Evolutionary conservation across 2,888 invertebrate species (phyloP), one percentile per base, ranked within the genome.

Genomic region (Platynereis dumerilii): DNA sequence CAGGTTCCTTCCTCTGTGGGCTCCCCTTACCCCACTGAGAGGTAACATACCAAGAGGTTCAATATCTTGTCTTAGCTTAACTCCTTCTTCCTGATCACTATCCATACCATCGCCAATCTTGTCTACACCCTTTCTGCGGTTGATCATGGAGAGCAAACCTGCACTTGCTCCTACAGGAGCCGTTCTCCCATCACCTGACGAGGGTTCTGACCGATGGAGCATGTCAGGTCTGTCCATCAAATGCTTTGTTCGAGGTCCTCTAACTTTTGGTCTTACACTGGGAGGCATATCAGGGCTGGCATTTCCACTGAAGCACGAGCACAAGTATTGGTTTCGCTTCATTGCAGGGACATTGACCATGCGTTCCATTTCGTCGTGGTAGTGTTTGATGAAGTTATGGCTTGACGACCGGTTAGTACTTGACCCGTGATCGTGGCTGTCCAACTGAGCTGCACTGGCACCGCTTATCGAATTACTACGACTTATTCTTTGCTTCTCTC

Each of bases 61-160:
- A 10, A 17, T 55, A 2, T 61, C 61, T 22, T 26, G 39, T 2
- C 42, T 26, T 2, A 55, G 26, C 54, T 54, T 53, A 7, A 26
- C 34, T 15, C 54, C 61, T 3, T 61, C 61, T 39, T 61, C 61
- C 42, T 61, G 61, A 42, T 61, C 61, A 61, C 61, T 61, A n/a
- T 61, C 61, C 28, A 52, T 52, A 20, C 61, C 61, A 39, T 61
- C 61, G 1, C 61, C 61, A 28, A 61, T 10, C 55, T 53, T 61
- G 26, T 61, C 61, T 15, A 39, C 27, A 1, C 61, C 61, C 17
- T 24, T 27, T 39, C 54, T 61, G 26, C 52, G 61, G 1, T 34
- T 48, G 15, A 61, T 53, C 2, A 61, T 26, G 0, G 61, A 54
- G 1, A 61, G 55, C 24, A 61, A 26, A n/a, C 52, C 61, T 17